Conservation (phyloP, 2,888 invertebrate genomes). For the Lasioglossum marginatum region DNA sequence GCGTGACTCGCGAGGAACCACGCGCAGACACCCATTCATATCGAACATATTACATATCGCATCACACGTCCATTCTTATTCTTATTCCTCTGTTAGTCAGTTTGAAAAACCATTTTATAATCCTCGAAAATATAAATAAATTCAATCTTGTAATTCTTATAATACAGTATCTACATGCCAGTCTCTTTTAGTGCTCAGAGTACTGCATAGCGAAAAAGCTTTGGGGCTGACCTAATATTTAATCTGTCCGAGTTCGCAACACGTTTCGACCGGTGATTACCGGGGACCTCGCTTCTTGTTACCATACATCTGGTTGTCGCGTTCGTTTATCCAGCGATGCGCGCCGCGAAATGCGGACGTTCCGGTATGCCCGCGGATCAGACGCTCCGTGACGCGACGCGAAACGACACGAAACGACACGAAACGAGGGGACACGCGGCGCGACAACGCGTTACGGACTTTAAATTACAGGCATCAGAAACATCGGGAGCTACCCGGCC, state of each 20-base stretch:
- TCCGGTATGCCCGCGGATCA: conserved; percentile 16
- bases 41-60: background rate
- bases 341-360: conserved; percentile 44
- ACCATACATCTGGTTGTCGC: conserved; percentile 58
- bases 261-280: conserved; percentile 66
- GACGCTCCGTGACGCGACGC: conserved; percentile 25
- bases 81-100: too few species aligned
- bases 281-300: conserved; percentile 49
- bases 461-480: conserved; percentile 58
- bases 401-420: conserved; percentile 22
- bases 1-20: conserved; percentile 49
- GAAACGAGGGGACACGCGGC: conserved; percentile 12
- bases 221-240: conserved; percentile 54
- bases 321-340: conserved; percentile 58
- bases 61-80: too few species aligned
- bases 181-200: too few species aligned
- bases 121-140: too few species aligned
- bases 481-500: background rate
- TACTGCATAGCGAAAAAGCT: background rate
- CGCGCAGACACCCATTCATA: background rate
- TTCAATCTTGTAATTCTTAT: too few species aligned
- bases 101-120: too few species aligned
- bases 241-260: conserved; percentile 60
- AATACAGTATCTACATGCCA: too few species aligned
- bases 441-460: conserved; percentile 29